Evolutionary conservation across 2,797 vertebrate species (phyloP), one percentile per base, ranked within the genome.

Genomic region (Columba guinea): DNA sequence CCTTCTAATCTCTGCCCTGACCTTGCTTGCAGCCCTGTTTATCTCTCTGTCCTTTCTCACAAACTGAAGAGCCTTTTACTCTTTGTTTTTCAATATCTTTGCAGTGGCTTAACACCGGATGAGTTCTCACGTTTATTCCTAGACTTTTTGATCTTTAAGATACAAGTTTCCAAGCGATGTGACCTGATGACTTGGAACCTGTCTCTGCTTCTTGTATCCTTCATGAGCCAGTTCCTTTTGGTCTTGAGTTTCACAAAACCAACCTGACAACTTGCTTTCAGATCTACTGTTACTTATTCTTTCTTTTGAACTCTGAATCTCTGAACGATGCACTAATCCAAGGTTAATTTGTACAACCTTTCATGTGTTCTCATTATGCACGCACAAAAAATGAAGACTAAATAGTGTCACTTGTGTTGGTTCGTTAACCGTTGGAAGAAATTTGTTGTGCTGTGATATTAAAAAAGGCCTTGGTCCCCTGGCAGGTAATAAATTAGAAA

Each of bases 311-410:
- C 10, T 44, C 64, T 1, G 22, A 65, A 55, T 69, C 51, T 84
- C 48, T 56, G 8, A 19, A 60, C 1, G 48, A 48, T n/a, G n/a
- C n/a, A n/a, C n/a, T n/a, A 7, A 62, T 69, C 69, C 83, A 76
- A 94, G 86, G 93, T 93, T 93, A 94, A 90, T 94, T 95, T 86
- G 74, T 56, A 0, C 39, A 55, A 59, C 77, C 88, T 95, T 87
- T 95, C 55, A 22, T 28, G 55, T 34, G 70, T 82, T 65, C 86
- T 89, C 59, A 60, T 91, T 84, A 34, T 0, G 0, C 19, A 35
- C 35, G 74, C 83, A 73, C 48, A 78, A 24, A 89, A 89, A 85
- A 6, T 8, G 41, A 52, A 20, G 63, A 51, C 28, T 73, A 71
- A 94, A 74, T 37, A 93, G 73, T 85, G 51, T 88, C 80, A 1